Evolutionary conservation across 2,888 invertebrate species (phyloP).

Genomic region (Ophion obscuratus): DNA sequence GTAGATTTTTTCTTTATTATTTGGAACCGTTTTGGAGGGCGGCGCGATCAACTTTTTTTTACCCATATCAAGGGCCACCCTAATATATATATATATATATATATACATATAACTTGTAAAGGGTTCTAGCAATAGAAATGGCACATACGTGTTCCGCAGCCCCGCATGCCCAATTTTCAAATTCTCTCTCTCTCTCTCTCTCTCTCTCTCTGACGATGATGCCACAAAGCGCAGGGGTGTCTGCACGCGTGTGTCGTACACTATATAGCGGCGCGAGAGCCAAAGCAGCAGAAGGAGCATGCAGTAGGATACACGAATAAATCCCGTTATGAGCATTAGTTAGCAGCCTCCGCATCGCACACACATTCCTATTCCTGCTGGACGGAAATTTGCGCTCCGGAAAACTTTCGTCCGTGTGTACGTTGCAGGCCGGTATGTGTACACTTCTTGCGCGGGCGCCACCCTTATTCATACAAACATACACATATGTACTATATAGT

Average conservation of each 20-base stretch:
- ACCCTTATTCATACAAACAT: too few relatives aligned
- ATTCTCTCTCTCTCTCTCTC: too few relatives aligned
- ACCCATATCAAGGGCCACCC: too few relatives aligned
- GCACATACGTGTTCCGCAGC: too few relatives aligned
- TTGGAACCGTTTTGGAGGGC: too few relatives aligned
- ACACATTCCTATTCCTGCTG: neutral
- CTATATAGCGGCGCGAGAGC: neutral
- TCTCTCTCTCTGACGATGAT: neutral
- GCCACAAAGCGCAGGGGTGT: neutral
- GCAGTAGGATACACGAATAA: constrained; percentile 4
- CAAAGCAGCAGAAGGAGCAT: neutral
- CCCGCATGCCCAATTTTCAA: too few relatives aligned
- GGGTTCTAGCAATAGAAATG: too few relatives aligned
- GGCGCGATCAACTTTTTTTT: too few relatives aligned
- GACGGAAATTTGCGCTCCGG: neutral
- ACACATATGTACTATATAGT: too few relatives aligned
- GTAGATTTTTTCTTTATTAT: too few relatives aligned
- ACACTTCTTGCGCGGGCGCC: neutral
- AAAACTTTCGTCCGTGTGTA: neutral
- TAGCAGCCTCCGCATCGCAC: neutral
- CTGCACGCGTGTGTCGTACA: neutral
- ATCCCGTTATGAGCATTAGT: neutral
- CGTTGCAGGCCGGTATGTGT: neutral
- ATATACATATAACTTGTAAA: too few relatives aligned
- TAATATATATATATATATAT: too few relatives aligned